phyloP scores from a whole-genome alignment of 2,888 invertebrate species.

The Altica lythri region DNA sequence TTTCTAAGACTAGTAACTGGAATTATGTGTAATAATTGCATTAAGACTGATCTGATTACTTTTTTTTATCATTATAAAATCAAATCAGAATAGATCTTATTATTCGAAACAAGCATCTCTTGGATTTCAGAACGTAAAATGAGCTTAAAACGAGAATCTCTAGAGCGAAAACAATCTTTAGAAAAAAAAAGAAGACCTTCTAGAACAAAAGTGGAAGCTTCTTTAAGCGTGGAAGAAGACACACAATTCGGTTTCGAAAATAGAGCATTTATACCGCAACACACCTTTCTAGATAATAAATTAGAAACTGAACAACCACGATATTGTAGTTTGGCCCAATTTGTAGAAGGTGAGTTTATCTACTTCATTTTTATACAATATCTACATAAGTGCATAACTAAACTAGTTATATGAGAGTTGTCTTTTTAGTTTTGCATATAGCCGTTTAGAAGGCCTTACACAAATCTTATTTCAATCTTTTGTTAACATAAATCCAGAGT shows the following conservation, averaged over 20 bases:
- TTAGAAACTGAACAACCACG: constrained; percentile 64
- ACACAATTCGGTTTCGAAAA: constrained; percentile 75
- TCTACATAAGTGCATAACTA: too few species aligned
- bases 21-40: too few species aligned
- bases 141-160: constrained; percentile 60
- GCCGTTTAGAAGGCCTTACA: too few species aligned
- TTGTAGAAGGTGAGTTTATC: constrained; percentile 71
- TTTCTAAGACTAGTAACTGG: too few species aligned
- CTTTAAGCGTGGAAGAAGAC: constrained; percentile 58
- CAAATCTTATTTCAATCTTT: too few species aligned
- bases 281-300: constrained; percentile 49
- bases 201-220: constrained; percentile 38
- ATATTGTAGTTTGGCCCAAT: constrained; percentile 80
- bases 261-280: constrained; percentile 66
- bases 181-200: constrained; percentile 44
- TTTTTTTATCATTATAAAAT: background rate
- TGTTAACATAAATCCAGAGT: too few species aligned
- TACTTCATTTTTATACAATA: too few species aligned
- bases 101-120: background rate
- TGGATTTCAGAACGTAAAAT: constrained; percentile 60
- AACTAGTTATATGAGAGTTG: too few species aligned
- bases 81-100: background rate
- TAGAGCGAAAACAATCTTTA: constrained; percentile 49
- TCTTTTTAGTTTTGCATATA: too few species aligned
- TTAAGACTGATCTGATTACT: too few species aligned